phyloP scores from a whole-genome alignment of 2,888 invertebrate species.

The Sussaba pulchella region DNA sequence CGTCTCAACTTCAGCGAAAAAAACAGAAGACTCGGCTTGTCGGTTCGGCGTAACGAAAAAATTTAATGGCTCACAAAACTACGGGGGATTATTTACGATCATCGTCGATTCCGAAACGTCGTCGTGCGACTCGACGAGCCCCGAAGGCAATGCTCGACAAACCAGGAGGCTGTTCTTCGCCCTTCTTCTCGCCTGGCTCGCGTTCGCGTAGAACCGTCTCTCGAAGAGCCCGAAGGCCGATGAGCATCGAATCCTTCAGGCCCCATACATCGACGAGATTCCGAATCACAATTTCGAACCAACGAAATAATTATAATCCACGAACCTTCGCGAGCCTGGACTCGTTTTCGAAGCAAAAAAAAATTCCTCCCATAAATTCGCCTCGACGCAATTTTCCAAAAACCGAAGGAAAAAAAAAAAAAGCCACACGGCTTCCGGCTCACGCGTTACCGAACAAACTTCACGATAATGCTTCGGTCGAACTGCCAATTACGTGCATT shows the following conservation, averaged over 20 bases:
- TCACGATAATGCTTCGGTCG: slow-evolving; percentile 6
- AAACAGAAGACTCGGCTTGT: too few species aligned
- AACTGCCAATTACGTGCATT: slow-evolving; percentile 13
- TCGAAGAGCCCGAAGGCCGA: slow-evolving; percentile 1
- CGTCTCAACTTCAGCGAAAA: too few species aligned
- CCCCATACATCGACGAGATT: too few species aligned
- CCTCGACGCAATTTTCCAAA: slow-evolving; percentile 43
- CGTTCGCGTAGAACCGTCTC: too few species aligned
- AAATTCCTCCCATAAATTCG: neutral
- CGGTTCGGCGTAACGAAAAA: neutral
- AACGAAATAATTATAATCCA: neutral
- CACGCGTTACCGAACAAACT: slow-evolving; percentile 32
- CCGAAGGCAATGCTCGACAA: too few species aligned
- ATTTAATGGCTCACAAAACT: slow-evolving; percentile 26
- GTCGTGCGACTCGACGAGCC: too few species aligned
- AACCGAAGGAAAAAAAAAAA: too few species aligned
- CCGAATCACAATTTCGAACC: too few species aligned
- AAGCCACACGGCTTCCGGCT: slow-evolving; percentile 39
- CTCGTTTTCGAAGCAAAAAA: slow-evolving; percentile 17
- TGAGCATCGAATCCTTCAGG: slow-evolving; percentile 4
- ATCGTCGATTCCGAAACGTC: neutral
- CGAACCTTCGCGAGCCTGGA: neutral
- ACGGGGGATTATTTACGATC: slow-evolving; percentile 56
- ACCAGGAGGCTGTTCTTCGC: too few species aligned
- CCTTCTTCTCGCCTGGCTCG: too few species aligned